phyloP scores from a whole-genome alignment of 2,113 vertebrate genomes.

The Phalacrocorax pelagicus region DNA sequence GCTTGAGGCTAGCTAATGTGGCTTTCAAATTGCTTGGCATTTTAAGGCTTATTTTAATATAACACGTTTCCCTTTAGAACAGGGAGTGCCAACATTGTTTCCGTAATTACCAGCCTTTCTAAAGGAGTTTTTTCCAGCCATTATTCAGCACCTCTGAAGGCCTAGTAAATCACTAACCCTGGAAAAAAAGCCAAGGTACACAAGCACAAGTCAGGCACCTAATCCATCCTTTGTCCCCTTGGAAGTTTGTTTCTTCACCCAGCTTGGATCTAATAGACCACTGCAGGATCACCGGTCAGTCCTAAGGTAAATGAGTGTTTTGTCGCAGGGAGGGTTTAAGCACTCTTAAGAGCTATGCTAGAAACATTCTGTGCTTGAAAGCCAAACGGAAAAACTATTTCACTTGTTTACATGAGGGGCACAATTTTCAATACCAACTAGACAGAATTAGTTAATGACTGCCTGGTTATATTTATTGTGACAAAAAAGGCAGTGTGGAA shows the following conservation, averaged over 20 bases:
- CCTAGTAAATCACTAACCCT: background rate
- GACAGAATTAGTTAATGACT: background rate
- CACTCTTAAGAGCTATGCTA: background rate
- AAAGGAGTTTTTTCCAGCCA: background rate
- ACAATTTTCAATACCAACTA: background rate
- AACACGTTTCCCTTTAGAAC: background rate
- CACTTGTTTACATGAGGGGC: background rate
- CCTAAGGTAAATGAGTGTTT: background rate
- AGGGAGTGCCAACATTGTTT: background rate
- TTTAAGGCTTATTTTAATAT: background rate
- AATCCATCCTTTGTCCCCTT: background rate
- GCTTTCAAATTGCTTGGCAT: background rate
- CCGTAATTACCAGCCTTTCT: background rate
- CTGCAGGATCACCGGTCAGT: background rate
- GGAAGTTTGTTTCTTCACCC: background rate
- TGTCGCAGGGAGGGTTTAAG: background rate
- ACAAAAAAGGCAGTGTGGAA: background rate
- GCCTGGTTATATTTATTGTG: background rate
- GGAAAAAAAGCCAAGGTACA: background rate
- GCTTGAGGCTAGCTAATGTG: background rate
- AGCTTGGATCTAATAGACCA: background rate
- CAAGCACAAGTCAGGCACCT: background rate
- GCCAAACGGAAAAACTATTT: background rate
- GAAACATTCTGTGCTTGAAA: background rate
- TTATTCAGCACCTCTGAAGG: background rate